Percentiles rank a stretch among this genome's conserved stretches.
phyloP scores from a whole-genome alignment of 2,888 invertebrate genomes.

The Asteroscopus sphinx region DNA sequence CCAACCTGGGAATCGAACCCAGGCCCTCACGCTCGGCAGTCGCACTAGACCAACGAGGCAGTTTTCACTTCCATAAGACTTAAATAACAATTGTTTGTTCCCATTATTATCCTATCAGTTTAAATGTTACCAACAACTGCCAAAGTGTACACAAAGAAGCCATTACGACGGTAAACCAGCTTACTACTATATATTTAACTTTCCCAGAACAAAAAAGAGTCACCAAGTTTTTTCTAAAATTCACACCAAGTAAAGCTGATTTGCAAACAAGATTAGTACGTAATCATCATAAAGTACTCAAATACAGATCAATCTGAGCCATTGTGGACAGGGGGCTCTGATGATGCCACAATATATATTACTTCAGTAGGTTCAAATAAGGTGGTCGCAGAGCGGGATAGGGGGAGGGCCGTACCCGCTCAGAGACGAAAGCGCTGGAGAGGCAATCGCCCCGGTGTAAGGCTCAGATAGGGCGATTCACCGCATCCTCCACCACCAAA shows the following conservation, averaged over 20 bases:
- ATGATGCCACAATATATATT: neutral
- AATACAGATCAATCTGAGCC: constrained; percentile 69
- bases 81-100: no score
- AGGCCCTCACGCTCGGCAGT: no score
- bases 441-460: no score
- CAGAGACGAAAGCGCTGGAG: no score
- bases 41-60: no score
- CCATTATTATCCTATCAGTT: neutral
- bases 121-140: neutral
- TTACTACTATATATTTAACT: constrained; percentile 29
- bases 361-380: constrained; percentile 18
- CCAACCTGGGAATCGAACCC: no score
- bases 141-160: constrained; percentile 2
- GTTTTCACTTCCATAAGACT: no score
- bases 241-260: constrained; percentile 56
- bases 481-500: no score
- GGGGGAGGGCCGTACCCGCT: no score
- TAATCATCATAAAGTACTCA: constrained; percentile 70
- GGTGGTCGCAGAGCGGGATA: no score
- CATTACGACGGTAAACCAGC: constrained; percentile 13
- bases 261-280: constrained; percentile 61
- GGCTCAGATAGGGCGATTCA: no score
- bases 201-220: constrained; percentile 46
- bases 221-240: constrained; percentile 40
- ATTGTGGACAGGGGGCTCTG: constrained; percentile 26